Base-by-base conservation (phyloP, 1,140 invertebrate genomes). In the Drosophila pectinifera region DNA sequence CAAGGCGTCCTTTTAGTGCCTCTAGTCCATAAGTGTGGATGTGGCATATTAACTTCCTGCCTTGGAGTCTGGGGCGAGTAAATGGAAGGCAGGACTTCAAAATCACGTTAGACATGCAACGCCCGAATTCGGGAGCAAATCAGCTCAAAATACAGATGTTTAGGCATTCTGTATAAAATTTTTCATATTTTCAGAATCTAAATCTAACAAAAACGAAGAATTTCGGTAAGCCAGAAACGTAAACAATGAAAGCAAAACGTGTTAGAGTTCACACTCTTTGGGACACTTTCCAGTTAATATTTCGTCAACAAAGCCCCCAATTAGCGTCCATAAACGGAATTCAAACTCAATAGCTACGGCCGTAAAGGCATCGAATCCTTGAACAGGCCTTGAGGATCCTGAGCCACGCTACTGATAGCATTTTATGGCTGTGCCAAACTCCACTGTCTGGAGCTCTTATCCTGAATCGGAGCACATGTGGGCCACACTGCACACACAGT, bases 241-340 rank as follows among this genome's bases (percentile, higher is more conserved):
- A 48, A 41, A 39, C 34, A 67, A 28, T 36, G 36, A 10, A n/a
- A 26, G 11, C 11, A 3, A 55, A 75, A 61, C 28, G 49, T 77
- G 73, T 56, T 42, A 69, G n/a, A 36, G 20, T 39, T 57, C 11
- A 67, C 53, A 56, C 58, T 48, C 22, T 48, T 63, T 46, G 68
- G 24, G 48, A 74, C 63, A 68, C 41, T 56, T 76, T 68, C 55
- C 49, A 56, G 62, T 76, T 76, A 68, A 59, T 68, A 68, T 51
- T 59, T 43, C 31, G n/a, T 45, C 67, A 56, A 62, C 64, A 77
- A 77, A 77, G 38, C 73, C 73, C 36, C 34, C 74, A 57, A 78
- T 78, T 77, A 77, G 34, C 20, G 43, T 16, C 13, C 20, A 70
- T 78, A 68, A 77, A 54, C 20, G 14, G 26, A 26, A 36, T 58